Conservation (phyloP, 2,113 vertebrate species). For the Colinus virginianus region DNA sequence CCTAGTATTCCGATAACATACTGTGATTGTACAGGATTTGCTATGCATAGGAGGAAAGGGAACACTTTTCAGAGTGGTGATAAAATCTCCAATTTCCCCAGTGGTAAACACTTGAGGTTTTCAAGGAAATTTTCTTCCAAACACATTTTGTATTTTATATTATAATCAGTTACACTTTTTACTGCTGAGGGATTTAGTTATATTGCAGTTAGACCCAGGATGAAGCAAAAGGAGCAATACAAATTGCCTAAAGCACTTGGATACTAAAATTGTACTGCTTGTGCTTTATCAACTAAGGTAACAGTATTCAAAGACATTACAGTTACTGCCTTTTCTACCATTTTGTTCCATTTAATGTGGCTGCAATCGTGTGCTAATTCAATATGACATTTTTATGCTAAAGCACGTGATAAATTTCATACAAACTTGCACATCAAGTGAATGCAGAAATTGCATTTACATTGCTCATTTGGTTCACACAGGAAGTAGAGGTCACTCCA, state of each 20-base stretch:
- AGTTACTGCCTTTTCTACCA: neutral
- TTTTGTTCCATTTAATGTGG: neutral
- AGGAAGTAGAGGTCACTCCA: neutral
- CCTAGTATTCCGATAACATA: neutral
- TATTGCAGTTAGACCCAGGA: neutral
- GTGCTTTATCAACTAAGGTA: neutral
- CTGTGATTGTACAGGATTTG: neutral
- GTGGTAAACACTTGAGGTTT: neutral
- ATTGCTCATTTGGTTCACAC: neutral
- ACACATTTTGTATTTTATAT: neutral
- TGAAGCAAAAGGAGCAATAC: neutral
- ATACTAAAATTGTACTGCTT: neutral
- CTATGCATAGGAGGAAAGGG: neutral
- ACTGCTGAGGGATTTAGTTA: slow-evolving; percentile 37
- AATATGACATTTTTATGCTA: neutral
- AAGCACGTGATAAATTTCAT: neutral
- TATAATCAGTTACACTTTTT: slow-evolving; percentile 21
- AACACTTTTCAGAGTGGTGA: neutral
- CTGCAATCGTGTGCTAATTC: neutral
- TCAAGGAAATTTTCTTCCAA: slow-evolving; percentile 17
- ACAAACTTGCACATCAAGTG: neutral
- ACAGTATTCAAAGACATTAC: neutral
- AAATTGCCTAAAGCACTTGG: neutral
- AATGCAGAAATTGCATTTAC: neutral
- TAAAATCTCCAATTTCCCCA: slow-evolving; percentile 15